Conservation (phyloP, 2,888 invertebrate genomes). For the Ariolimax columbianus region DNA sequence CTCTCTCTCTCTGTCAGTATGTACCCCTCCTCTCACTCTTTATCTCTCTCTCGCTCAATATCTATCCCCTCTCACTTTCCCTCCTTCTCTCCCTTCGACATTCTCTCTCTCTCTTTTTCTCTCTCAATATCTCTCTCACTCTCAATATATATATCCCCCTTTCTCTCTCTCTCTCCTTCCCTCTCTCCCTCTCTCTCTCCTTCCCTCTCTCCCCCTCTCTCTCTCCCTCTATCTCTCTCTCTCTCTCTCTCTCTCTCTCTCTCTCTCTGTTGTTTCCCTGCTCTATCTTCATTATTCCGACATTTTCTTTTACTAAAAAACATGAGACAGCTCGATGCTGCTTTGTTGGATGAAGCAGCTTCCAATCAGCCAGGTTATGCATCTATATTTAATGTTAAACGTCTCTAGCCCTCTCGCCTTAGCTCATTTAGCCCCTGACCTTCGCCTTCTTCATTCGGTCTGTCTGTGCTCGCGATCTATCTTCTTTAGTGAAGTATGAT, state of each 20-base stretch:
- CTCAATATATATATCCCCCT: background rate
- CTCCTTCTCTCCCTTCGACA: background rate
- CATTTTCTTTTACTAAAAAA: no score
- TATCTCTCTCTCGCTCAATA: background rate
- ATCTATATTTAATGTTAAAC: no score
- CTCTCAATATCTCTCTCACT: background rate
- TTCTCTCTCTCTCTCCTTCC: background rate
- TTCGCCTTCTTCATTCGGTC: no score
- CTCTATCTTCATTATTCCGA: background rate
- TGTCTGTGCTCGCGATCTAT: no score
- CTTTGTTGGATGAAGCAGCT: no score
- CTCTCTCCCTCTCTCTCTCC: background rate
- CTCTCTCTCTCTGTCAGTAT: background rate
- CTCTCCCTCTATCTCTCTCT: background rate
- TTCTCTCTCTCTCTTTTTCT: background rate
- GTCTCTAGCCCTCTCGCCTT: no score
- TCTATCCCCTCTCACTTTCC: background rate
- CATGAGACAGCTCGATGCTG: no score
- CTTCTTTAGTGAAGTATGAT: no score
- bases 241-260: background rate
- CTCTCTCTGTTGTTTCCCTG: background rate
- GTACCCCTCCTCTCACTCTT: background rate
- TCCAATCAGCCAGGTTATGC: no score
- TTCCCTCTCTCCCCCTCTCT: background rate
- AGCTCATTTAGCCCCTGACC: no score